Base-by-base conservation (phyloP, 2,888 invertebrate species). In the Pheosia tremula region DNA sequence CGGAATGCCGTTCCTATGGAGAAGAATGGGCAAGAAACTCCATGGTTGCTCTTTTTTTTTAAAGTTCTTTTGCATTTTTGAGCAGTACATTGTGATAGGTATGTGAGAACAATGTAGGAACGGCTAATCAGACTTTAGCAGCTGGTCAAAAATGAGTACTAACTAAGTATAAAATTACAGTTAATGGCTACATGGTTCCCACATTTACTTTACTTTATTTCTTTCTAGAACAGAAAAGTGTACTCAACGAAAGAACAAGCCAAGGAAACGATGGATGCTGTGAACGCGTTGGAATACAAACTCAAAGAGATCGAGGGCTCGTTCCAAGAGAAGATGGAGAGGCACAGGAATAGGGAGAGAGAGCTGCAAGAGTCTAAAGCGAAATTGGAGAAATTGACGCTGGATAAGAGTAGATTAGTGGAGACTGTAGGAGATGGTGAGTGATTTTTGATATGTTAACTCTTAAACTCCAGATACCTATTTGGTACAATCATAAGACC, bases 401-500 rank as follows among this genome's bases (percentile, higher is more conserved):
- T 89, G 38, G 94, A 95, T 70, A 88, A 94, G 62, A 78, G 75
- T 10, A 83, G 84, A 41, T 71, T 95, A 37, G 75, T 90, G 49
- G 86, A 91, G 61, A 90, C 89, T 65, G 88, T 90, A 61, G 95
- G 94, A 49, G 90, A 94, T 63, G 94, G 95, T 95, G 80, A 86
- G 83, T 52, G 41, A 24, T 24, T 24, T 24, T 24, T 24, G 24
- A 24, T 24, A 24, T 24, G 24, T 24, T 24, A 24, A 24, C 24
- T 24, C 24, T 24, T 24, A 24, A 24, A 24, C 24, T 24, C 24
- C 24, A 24, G 24, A 24, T 24, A 24, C 24, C 24, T 0, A 24
- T 24, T 24, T 24, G 2, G 24, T 24, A 24, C 24, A 24, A 24
- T 24, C 24, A 24, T 0, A 24, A 24, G 24, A 24, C n/a, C n/a